Percentiles rank a stretch among this genome's conserved stretches.
These are phyloP conservation scores for Helleia helle DNA, from an alignment of 2,888 invertebrate species.

Conservation along the genomic window DNA sequence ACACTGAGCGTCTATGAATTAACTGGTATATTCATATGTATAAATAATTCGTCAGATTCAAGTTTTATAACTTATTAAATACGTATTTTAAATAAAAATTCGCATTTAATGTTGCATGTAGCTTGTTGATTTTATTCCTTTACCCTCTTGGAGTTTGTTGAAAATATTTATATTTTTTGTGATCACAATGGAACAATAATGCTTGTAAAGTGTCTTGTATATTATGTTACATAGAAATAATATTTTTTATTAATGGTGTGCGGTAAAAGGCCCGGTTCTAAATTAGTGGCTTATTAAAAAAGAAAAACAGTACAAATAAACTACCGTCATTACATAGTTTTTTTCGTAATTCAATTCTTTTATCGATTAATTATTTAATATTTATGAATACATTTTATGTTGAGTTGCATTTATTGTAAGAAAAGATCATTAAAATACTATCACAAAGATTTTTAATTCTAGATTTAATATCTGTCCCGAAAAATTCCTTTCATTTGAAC, in stretches of 20 bases:
- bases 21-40: too few relatives aligned
- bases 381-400: not conserved
- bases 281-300: slow-evolving; percentile 1
- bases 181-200: slow-evolving; percentile 5
- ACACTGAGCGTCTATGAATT: too few relatives aligned
- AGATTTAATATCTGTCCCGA: too few relatives aligned
- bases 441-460: too few relatives aligned
- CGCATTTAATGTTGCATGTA: slow-evolving; percentile 7
- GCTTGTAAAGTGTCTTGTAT: not conserved
- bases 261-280: not conserved
- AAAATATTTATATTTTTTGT: slow-evolving; percentile 1
- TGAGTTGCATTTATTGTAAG: not conserved
- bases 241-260: not conserved
- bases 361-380: too few relatives aligned
- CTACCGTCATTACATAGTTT: slow-evolving; percentile 1
- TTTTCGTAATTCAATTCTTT: not conserved
- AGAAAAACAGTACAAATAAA: slow-evolving; percentile 6
- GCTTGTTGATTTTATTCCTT: slow-evolving; percentile 1
- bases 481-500: too few relatives aligned
- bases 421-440: too few relatives aligned
- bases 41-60: not conserved
- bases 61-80: not conserved
- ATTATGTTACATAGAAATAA: slow-evolving; percentile 6
- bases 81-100: slow-evolving; percentile 1
- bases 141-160: not conserved